phyloP scores from a whole-genome alignment of 2,888 invertebrate species.

The Syrista parreyssii region DNA sequence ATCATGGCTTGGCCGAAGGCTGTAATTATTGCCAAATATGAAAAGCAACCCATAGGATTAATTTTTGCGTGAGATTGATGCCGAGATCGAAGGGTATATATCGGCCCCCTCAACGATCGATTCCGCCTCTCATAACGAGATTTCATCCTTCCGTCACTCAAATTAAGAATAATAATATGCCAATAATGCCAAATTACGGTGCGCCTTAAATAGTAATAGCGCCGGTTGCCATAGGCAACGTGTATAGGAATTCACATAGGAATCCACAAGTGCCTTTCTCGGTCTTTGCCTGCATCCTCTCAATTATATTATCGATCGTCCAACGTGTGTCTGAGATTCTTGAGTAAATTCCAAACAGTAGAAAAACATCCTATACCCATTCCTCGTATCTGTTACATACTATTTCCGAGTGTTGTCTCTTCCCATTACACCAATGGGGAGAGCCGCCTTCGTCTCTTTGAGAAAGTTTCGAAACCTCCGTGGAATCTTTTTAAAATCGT shows the following conservation, averaged over 20 bases:
- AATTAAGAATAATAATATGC: conserved; percentile 64
- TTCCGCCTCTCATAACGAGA: conserved; percentile 65
- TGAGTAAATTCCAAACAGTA: background rate
- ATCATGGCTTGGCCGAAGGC: conserved; percentile 52
- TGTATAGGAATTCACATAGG: background rate
- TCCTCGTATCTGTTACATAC: background rate
- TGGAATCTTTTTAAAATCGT: background rate
- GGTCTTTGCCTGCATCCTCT: background rate
- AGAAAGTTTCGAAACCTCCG: background rate
- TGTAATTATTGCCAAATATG: conserved; percentile 67
- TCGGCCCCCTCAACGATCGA: conserved; percentile 48
- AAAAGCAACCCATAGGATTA: conserved; percentile 63
- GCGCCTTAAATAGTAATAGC: background rate
- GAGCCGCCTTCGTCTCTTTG: background rate
- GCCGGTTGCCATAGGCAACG: background rate
- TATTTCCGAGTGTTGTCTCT: background rate
- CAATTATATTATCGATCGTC: background rate
- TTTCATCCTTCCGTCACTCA: conserved; percentile 63
- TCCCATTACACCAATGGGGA: background rate
- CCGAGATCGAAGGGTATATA: conserved; percentile 56
- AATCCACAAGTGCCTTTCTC: background rate
- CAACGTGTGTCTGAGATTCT: background rate
- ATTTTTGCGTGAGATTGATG: conserved; percentile 66
- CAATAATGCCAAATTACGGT: conserved; percentile 60
- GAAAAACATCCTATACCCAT: background rate